Evolutionary conservation across 1,140 invertebrate genomes (phyloP).

Genomic region (Mizuhopecten yessoensis): DNA sequence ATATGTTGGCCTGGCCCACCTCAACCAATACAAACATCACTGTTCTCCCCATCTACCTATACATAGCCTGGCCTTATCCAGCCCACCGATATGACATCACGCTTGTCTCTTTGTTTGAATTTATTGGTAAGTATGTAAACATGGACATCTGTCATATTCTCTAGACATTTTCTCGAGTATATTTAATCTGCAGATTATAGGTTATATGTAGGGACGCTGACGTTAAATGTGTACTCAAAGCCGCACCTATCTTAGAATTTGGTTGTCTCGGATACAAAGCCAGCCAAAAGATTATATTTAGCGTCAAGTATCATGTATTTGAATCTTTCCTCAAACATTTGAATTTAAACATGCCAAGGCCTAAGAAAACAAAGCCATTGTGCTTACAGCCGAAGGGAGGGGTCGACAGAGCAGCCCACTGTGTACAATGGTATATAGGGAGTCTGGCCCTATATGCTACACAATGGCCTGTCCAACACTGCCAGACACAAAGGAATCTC

Average conservation of each 20-base stretch:
- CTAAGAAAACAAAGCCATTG: slow-evolving; percentile 34
- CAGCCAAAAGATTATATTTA: slow-evolving; percentile 35
- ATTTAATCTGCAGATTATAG: background rate
- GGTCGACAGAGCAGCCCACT: background rate
- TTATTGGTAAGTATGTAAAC: slow-evolving; percentile 39
- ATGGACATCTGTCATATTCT: slow-evolving; percentile 34
- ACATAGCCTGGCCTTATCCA: slow-evolving; percentile 12
- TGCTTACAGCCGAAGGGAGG: background rate
- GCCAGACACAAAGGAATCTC: slow-evolving; percentile 13
- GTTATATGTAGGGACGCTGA: background rate
- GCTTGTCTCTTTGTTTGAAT: slow-evolving; percentile 34
- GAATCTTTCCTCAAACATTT: slow-evolving; percentile 29
- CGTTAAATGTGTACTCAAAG: background rate
- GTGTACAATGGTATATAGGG: slow-evolving; percentile 20
- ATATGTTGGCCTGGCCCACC: background rate
- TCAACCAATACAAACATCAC: background rate
- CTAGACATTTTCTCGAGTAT: slow-evolving; percentile 18
- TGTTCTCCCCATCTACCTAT: slow-evolving; percentile 25
- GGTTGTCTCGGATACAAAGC: slow-evolving; percentile 31
- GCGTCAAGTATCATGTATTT: slow-evolving; percentile 31
- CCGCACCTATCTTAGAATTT: background rate
- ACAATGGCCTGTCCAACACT: background rate
- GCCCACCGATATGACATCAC: background rate
- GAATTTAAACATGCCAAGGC: background rate
- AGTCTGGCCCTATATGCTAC: background rate